Evolutionary conservation across 2,113 vertebrate genomes (phyloP).

Genomic region (Plectropomus leopardus): DNA sequence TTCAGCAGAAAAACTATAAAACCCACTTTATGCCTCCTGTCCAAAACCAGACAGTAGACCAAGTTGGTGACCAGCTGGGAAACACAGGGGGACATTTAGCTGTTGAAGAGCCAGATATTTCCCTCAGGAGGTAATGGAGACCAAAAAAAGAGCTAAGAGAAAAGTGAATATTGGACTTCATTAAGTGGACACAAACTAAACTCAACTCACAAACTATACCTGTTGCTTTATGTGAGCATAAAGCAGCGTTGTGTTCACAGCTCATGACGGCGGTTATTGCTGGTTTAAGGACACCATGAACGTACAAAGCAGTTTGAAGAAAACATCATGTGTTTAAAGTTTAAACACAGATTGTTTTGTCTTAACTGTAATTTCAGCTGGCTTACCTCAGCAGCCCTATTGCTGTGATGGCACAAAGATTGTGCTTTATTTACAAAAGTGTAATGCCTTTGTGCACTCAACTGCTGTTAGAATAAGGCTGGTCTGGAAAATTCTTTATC

Average conservation of each 20-base stretch:
- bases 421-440: slow-evolving; percentile 33
- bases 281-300: neutral
- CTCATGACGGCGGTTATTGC: too few species aligned
- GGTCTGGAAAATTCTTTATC: slow-evolving; percentile 29
- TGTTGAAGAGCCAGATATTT: neutral
- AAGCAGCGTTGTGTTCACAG: neutral
- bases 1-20: slow-evolving; percentile 2
- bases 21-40: neutral
- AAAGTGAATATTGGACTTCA: too few species aligned
- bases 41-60: neutral
- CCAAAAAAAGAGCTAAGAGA: too few species aligned
- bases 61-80: neutral
- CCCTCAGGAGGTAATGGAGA: too few species aligned
- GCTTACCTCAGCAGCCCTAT: neutral
- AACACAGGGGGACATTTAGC: neutral
- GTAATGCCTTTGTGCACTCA: slow-evolving; percentile 33
- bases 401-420: slow-evolving; percentile 8
- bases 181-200: neutral
- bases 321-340: neutral
- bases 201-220: too few species aligned
- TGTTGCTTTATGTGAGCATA: too few species aligned
- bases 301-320: neutral
- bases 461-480: slow-evolving; percentile 19
- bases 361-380: neutral
- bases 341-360: neutral